Evolutionary conservation across 2,113 vertebrate species (phyloP).

Genomic region (Eonycteris spelaea): DNA sequence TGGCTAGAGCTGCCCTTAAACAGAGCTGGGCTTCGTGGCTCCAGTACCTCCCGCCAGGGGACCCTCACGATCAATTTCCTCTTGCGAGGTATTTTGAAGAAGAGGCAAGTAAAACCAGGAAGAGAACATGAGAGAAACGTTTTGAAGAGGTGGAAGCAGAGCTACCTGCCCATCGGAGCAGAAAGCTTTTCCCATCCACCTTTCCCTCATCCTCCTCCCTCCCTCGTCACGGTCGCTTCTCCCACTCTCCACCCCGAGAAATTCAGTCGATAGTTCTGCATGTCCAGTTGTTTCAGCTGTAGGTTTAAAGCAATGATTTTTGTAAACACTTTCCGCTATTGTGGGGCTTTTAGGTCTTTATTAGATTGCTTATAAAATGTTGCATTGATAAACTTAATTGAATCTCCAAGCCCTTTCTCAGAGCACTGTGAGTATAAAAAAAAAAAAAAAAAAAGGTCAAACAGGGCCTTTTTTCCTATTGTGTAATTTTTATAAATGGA

Average conservation of each 20-base stretch:
- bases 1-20: neutral
- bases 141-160: neutral
- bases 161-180: neutral
- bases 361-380: constrained; percentile 55
- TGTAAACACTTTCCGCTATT: neutral
- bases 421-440: constrained; percentile 56
- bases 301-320: constrained; percentile 34
- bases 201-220: neutral
- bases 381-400: constrained; percentile 65
- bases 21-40: neutral
- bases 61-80: neutral
- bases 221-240: neutral
- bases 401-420: constrained; percentile 56
- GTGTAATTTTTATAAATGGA: constrained; percentile 63
- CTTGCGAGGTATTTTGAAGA: neutral
- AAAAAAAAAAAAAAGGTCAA: constrained; percentile 55
- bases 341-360: constrained; percentile 45
- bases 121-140: neutral
- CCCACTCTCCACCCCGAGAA: neutral
- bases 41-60: neutral
- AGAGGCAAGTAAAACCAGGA: neutral
- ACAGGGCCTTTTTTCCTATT: constrained; percentile 4
- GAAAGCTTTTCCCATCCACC: neutral
- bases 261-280: neutral
- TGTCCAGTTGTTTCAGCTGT: neutral